Conservation (phyloP, 1,140 invertebrate species). For the Paralvinella palmiformis region DNA sequence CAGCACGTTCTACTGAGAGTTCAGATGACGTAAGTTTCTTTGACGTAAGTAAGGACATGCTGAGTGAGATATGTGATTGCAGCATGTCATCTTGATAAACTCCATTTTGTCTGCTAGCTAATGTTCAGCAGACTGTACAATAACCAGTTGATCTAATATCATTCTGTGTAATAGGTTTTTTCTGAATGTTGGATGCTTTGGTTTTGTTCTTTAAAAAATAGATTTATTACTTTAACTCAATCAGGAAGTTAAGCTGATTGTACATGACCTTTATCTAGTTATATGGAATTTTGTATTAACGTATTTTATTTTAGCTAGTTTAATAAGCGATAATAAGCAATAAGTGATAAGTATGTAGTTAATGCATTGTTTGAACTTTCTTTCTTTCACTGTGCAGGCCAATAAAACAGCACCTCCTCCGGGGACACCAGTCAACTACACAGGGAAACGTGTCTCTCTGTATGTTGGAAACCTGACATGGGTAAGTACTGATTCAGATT, state of each 20-base stretch:
- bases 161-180: no score
- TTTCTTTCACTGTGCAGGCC: constrained; percentile 25
- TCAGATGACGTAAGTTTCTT: constrained; percentile 13
- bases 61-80: not conserved
- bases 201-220: no score
- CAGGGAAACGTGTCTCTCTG: constrained; percentile 65
- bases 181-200: no score
- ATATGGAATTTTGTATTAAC: not conserved
- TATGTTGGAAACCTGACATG: constrained; percentile 91
- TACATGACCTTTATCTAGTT: not conserved
- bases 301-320: constrained; percentile 19
- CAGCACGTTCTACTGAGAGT: constrained; percentile 58
- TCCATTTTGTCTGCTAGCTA: not conserved
- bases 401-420: not conserved
- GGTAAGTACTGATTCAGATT: constrained; percentile 45
- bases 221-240: no score
- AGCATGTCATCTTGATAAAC: not conserved
- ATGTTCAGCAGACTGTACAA: constrained; percentile 17
- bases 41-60: constrained; percentile 51
- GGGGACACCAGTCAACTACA: constrained; percentile 28
- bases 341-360: not conserved
- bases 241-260: constrained; percentile 9
- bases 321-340: not conserved
- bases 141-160: not conserved
- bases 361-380: constrained; percentile 8